Percentiles rank a stretch among this genome's conserved stretches.
These are phyloP conservation scores for Halotydeus destructor DNA, from an alignment of 1,140 invertebrate species.

Conservation along the genomic window DNA sequence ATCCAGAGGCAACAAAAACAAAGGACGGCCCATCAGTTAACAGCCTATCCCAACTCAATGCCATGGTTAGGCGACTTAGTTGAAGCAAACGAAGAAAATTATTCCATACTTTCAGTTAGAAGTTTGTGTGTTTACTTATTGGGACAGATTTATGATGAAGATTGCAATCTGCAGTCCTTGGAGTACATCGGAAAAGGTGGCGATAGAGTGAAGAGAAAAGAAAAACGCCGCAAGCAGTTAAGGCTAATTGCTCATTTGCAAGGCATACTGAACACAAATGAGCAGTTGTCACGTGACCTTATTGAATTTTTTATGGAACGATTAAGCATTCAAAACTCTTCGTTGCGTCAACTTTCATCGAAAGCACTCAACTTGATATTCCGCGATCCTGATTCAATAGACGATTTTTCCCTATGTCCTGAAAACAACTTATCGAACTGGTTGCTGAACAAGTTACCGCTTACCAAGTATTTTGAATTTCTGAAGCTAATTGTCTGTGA, in stretches of 20 bases:
- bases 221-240: conserved; percentile 44
- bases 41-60: conserved; percentile 49
- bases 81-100: conserved; percentile 67
- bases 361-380: conserved; percentile 25
- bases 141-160: conserved; percentile 30
- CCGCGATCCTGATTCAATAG: neutral
- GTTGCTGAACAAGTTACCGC: conserved; percentile 44
- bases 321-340: conserved; percentile 54
- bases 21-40: neutral
- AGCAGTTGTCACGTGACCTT: conserved; percentile 47
- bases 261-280: conserved; percentile 30
- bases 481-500: conserved; percentile 24
- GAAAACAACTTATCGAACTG: conserved; percentile 29
- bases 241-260: conserved; percentile 54
- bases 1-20: conserved; percentile 47
- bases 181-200: conserved; percentile 7
- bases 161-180: neutral
- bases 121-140: conserved; percentile 87
- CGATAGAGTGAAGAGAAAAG: conserved; percentile 20
- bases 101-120: conserved; percentile 68
- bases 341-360: conserved; percentile 51
- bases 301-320: conserved; percentile 75
- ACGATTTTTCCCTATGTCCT: neutral
- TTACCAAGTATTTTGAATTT: conserved; percentile 31
- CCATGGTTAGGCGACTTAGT: conserved; percentile 88